Evolutionary conservation across 2,888 invertebrate species (phyloP).

Genomic region (Tenthredo notha): DNA sequence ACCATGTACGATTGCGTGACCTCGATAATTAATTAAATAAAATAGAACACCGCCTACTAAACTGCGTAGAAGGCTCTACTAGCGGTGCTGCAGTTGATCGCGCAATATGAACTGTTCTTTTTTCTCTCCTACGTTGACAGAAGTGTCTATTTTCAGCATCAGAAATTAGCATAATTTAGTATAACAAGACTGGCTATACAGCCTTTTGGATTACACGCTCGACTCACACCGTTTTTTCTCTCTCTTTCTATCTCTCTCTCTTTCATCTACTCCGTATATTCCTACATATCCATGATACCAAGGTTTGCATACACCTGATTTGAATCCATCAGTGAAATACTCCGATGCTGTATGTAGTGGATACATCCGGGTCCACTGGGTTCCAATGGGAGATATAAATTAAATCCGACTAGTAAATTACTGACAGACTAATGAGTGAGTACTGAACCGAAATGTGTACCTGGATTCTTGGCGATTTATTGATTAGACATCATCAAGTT

Average conservation of each 20-base stretch:
- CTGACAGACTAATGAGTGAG: background rate
- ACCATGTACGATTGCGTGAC: conserved; percentile 54
- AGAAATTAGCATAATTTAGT: conserved; percentile 39
- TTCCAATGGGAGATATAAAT: background rate
- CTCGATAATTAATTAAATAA: conserved; percentile 37
- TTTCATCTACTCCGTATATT: background rate
- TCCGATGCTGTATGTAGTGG: background rate
- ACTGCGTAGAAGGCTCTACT: background rate
- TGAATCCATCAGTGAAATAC: background rate
- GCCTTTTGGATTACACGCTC: conserved; percentile 23
- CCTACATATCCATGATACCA: background rate
- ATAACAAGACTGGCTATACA: conserved; percentile 17
- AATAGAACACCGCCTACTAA: conserved; percentile 39
- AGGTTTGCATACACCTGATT: background rate
- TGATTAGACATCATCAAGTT: background rate
- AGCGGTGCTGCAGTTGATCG: background rate
- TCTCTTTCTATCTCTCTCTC: background rate
- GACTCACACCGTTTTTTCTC: background rate
- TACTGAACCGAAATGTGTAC: background rate
- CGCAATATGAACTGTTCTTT: background rate
- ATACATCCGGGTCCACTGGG: background rate
- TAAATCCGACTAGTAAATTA: background rate
- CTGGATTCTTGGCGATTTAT: conserved; percentile 14
- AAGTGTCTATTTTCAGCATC: conserved; percentile 23
- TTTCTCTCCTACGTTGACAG: background rate